phyloP scores from a whole-genome alignment of 2,797 vertebrate species.

The Cetoscarus ocellatus region DNA sequence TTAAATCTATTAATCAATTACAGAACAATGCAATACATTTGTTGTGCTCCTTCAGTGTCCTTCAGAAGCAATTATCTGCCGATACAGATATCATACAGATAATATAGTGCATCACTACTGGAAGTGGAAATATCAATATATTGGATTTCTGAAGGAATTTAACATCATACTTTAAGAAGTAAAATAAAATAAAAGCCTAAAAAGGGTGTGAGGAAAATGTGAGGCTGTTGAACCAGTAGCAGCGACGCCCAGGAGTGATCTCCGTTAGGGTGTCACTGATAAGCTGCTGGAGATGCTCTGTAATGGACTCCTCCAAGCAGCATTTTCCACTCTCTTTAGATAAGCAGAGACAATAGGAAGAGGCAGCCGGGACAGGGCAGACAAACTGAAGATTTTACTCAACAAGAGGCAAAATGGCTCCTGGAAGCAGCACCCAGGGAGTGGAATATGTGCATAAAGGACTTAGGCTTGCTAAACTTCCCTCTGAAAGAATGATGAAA shows the following conservation, averaged over 20 bases:
- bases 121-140: too few species aligned
- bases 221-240: constrained; percentile 13
- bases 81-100: too few species aligned
- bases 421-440: background rate
- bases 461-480: constrained; percentile 15
- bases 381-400: constrained; percentile 23
- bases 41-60: too few species aligned
- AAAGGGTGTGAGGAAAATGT: constrained; percentile 3
- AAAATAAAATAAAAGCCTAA: constrained; percentile 8
- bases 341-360: constrained; percentile 44
- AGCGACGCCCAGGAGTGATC: constrained; percentile 6
- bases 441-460: constrained; percentile 49
- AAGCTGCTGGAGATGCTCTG: constrained; percentile 35
- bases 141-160: too few species aligned
- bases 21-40: too few species aligned
- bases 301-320: constrained; percentile 30
- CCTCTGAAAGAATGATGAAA: constrained; percentile 38
- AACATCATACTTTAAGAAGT: background rate
- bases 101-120: too few species aligned
- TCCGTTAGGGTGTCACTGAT: constrained; percentile 40
- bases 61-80: too few species aligned
- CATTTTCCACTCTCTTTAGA: constrained; percentile 60
- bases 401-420: background rate
- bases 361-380: constrained; percentile 15
- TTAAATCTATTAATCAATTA: too few species aligned